Percentiles rank a stretch among this genome's conserved stretches.
Conservation (phyloP, 1,140 invertebrate genomes). For the Pentalonia nigronervosa region DNA sequence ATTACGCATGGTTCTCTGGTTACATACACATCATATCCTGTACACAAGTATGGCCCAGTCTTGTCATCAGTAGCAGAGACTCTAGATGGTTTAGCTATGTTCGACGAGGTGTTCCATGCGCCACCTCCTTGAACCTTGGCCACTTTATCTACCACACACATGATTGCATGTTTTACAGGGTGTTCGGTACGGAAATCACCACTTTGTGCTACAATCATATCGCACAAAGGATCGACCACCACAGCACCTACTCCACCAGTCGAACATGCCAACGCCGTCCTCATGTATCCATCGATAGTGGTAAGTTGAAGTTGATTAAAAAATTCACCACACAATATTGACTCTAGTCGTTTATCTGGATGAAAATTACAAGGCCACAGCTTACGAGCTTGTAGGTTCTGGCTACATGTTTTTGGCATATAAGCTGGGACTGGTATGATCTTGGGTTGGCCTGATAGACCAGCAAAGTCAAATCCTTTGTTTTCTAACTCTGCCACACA, state of each 20-base stretch:
- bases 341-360: constrained; percentile 76
- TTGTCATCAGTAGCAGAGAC: background rate
- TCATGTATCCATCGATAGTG: constrained; percentile 72
- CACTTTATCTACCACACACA: constrained; percentile 86
- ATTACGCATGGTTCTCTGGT: constrained; percentile 89
- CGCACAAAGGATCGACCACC: constrained; percentile 73
- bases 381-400: constrained; percentile 71
- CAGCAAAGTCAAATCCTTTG: constrained; percentile 66
- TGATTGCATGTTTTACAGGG: constrained; percentile 83
- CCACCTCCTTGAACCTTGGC: constrained; percentile 80
- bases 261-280: constrained; percentile 67
- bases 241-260: constrained; percentile 68
- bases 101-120: constrained; percentile 65
- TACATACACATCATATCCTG: constrained; percentile 86
- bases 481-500: background rate
- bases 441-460: constrained; percentile 67
- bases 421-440: constrained; percentile 69
- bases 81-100: background rate
- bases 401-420: constrained; percentile 72
- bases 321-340: constrained; percentile 69
- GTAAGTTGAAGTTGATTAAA: constrained; percentile 71
- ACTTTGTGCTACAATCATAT: constrained; percentile 73
- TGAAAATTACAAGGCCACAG: constrained; percentile 89
- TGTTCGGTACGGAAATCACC: constrained; percentile 70
- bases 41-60: constrained; percentile 82